A percentile compares a stretch with the other conserved stretches of the same genome.
phyloP scores from a whole-genome alignment of 1,140 invertebrate genomes.

The Coenobita brevimanus region DNA sequence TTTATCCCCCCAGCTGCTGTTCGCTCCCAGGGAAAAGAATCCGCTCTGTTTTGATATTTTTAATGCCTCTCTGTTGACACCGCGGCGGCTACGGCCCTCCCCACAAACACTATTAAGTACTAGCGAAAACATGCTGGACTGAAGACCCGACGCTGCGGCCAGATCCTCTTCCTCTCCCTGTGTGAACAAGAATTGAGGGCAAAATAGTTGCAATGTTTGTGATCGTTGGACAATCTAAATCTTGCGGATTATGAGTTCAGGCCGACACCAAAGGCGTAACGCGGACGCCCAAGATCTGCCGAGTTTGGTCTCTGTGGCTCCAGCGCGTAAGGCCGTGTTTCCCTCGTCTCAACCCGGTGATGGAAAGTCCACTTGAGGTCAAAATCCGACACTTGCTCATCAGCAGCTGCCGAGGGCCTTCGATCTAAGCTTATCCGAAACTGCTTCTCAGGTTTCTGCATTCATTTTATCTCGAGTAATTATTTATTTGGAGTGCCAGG shows the following conservation, averaged over 20 bases:
- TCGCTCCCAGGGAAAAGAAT: background rate
- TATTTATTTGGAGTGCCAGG: background rate
- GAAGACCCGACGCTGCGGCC: background rate
- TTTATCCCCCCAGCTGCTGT: constrained; percentile 3
- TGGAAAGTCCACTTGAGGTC: constrained; percentile 65
- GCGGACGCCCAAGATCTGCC: background rate
- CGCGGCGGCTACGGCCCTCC: background rate
- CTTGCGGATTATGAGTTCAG: constrained; percentile 66
- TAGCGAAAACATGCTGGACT: background rate
- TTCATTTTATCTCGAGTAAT: constrained; percentile 37
- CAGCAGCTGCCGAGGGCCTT: constrained; percentile 66
- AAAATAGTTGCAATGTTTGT: constrained; percentile 67
- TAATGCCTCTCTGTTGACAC: background rate
- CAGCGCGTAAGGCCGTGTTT: constrained; percentile 4
- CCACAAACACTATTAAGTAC: background rate
- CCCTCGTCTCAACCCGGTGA: constrained; percentile 25
- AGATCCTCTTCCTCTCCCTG: constrained; percentile 52
- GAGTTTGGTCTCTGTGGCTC: background rate
- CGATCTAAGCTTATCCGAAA: constrained; percentile 67
- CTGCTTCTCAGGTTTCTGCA: constrained; percentile 61
- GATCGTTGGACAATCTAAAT: constrained; percentile 67
- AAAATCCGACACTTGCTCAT: constrained; percentile 67
- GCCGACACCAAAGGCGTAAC: constrained; percentile 33
- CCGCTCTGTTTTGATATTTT: constrained; percentile 9
- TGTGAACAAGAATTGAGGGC: constrained; percentile 65